phyloP scores from a whole-genome alignment of 2,888 invertebrate genomes.

The Cataglyphis livida region DNA sequence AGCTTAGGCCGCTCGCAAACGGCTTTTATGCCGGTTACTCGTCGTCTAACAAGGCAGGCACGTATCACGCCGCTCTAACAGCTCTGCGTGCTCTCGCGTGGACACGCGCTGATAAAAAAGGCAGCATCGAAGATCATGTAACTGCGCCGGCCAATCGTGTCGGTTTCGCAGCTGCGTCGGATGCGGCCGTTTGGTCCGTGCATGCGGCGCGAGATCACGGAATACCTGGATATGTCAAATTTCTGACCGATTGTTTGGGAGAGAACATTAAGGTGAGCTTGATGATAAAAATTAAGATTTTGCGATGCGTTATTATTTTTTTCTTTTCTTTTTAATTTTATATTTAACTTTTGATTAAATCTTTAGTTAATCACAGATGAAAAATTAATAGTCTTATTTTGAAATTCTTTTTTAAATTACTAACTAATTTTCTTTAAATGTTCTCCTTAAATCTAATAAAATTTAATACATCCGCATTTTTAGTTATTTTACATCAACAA shows the following conservation, averaged over 20 bases:
- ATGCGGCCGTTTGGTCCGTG: constrained; percentile 85
- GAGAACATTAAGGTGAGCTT: constrained; percentile 69
- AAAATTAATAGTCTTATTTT: not conserved
- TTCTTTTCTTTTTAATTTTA: not conserved
- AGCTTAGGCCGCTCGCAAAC: constrained; percentile 88
- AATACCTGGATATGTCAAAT: constrained; percentile 90
- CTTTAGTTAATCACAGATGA: not conserved
- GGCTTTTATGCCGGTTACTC: constrained; percentile 94
- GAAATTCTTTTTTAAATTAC: not conserved
- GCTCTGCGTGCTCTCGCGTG: constrained; percentile 91
- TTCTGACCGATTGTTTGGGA: constrained; percentile 88
- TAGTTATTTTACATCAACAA: no score
- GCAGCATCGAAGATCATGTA: constrained; percentile 88
- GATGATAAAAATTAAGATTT: not conserved
- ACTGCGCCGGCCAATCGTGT: constrained; percentile 89
- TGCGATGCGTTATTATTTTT: not conserved
- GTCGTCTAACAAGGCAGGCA: constrained; percentile 92
- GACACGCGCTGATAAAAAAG: constrained; percentile 89
- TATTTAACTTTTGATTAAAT: not conserved
- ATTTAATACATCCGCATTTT: no score
- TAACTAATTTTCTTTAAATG: no score
- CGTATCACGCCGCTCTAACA: constrained; percentile 92
- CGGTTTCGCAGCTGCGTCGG: constrained; percentile 86
- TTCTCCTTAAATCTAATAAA: no score
- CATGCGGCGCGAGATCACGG: constrained; percentile 93